Base-by-base conservation (phyloP, 2,113 vertebrate genomes). In the Antidorcas marsupialis region DNA sequence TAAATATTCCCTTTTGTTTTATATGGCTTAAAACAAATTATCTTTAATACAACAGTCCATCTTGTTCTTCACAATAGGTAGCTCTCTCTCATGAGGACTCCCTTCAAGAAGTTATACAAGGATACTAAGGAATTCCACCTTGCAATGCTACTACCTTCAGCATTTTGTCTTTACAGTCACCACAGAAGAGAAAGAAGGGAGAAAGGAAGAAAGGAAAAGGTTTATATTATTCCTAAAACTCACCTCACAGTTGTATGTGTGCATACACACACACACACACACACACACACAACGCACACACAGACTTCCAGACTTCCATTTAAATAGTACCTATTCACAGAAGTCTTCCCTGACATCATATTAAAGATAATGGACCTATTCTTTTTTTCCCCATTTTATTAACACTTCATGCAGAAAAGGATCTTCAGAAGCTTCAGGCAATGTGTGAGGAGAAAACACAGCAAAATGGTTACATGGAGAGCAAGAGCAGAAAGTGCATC, bases 281-380 rank as follows among this genome's bases (percentile, higher is more conserved):
- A 39, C 1, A 60, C 3, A 43, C 8, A 36, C 3, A n/a, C 11
- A 23, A 39, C 0, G 1, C 17, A 30, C 21, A 87, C 11, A 43
- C 3, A 86, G 17, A 47, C 4, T 60, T 86, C 36, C 60, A 50
- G 27, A n/a, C 23, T 74, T 27, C 36, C 25, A 33, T 83, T 39
- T 87, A 90, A 93, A 89, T 25, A 16, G 3, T 39, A 30, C 3
- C 0, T 62, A 36, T 52, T 78, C 3, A 57, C 27, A 64, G 14
- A 86, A 81, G 27, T 55, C 55, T 71, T 33, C 21, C 30, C 7
- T n/a, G n/a, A 2, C 14, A 71, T 60, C 30, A 47, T 33, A 79
- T 88, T n/a, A 87, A 67, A 94, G 14, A 39, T 43, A n/a, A 52
- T 39, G 25, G 11, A 28, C 19, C 4, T 83, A 7, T 64, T 5